phyloP scores from a whole-genome alignment of 2,113 vertebrate genomes.

The Numenius arquata region DNA sequence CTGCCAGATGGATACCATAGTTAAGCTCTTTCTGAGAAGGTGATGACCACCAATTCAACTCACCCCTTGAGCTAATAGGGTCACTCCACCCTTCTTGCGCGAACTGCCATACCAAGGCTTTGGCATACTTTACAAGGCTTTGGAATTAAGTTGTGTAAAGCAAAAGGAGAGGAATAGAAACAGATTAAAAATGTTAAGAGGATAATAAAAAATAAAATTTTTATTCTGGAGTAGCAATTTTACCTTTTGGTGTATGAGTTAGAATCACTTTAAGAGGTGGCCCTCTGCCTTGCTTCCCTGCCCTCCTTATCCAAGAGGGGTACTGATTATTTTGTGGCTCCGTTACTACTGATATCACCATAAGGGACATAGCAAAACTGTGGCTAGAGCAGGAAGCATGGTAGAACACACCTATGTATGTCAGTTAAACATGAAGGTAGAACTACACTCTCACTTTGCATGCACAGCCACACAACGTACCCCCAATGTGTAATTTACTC shows the following conservation, averaged over 20 bases:
- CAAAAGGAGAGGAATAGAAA: not conserved
- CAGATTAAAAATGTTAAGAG: not conserved
- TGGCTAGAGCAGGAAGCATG: not conserved
- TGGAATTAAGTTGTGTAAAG: not conserved
- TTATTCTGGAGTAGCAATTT: not conserved
- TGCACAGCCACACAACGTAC: not conserved
- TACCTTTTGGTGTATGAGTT: not conserved
- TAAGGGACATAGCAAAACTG: not conserved
- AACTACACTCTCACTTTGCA: not conserved
- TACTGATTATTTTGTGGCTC: not conserved
- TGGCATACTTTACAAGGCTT: not conserved
- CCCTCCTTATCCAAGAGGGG: not conserved
- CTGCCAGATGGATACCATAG: not conserved
- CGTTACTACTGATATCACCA: not conserved
- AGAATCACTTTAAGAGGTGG: not conserved
- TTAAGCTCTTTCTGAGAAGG: not conserved
- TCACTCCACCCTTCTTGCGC: not conserved
- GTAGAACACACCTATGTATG: not conserved
- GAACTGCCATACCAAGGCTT: not conserved
- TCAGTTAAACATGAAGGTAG: not conserved
- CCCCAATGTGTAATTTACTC: not conserved
- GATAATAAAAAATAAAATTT: not conserved
- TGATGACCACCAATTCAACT: not conserved
- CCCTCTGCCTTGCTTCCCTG: not conserved
- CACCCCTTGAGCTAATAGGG: not conserved